Evolutionary conservation across 2,888 invertebrate genomes (phyloP).

Genomic region (Drosophila mimetica): DNA sequence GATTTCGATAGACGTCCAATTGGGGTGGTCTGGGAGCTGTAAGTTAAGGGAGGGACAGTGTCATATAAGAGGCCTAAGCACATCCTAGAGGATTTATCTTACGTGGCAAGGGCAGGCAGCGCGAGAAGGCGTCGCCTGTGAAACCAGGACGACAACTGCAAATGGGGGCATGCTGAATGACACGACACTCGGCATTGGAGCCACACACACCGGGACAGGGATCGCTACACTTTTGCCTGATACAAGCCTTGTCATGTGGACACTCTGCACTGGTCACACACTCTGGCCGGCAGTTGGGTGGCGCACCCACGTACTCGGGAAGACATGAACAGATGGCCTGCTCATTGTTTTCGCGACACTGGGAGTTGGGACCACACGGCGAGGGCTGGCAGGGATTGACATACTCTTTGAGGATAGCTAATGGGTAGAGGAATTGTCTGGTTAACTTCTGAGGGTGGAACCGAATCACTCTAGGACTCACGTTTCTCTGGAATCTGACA

Average conservation of each 20-base stretch:
- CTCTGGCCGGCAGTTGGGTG: conserved; percentile 89
- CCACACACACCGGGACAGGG: conserved; percentile 88
- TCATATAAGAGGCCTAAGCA: neutral
- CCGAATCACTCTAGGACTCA: conserved; percentile 82
- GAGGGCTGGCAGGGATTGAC: conserved; percentile 87
- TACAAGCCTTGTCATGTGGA: conserved; percentile 86
- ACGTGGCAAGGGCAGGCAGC: conserved; percentile 86
- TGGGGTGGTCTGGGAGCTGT: conserved; percentile 58
- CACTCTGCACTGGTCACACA: conserved; percentile 88
- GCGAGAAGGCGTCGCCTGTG: conserved; percentile 90
- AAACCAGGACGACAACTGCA: conserved; percentile 89
- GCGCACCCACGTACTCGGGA: conserved; percentile 86
- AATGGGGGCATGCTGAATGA: conserved; percentile 91
- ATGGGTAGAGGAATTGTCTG: neutral
- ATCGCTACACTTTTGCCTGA: conserved; percentile 88
- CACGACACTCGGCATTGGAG: conserved; percentile 88
- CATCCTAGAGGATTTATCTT: conserved; percentile 60
- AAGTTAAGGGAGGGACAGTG: conserved; percentile 6
- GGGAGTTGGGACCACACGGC: conserved; percentile 88
- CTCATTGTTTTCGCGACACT: conserved; percentile 86
- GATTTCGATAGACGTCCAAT: conserved; percentile 85
- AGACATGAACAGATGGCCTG: conserved; percentile 88
- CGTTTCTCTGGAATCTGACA: conserved; percentile 86
- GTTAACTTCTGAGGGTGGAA: neutral
- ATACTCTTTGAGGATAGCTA: conserved; percentile 81